phyloP scores from a whole-genome alignment of 2,113 vertebrate genomes.

The Myodes glareolus region DNA sequence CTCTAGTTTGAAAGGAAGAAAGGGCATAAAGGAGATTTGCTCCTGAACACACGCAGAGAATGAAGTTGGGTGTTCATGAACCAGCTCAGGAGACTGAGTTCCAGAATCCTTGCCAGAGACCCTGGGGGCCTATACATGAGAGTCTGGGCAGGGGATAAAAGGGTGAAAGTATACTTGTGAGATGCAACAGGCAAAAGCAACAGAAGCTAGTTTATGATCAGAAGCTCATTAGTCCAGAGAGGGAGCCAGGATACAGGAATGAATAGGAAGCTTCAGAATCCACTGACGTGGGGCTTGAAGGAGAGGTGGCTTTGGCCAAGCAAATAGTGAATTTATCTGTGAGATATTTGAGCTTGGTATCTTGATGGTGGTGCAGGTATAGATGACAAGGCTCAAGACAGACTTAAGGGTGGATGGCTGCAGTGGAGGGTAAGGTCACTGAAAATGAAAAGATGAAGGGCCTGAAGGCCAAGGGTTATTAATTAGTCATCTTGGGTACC shows the following conservation, averaged over 20 bases:
- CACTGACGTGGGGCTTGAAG: neutral
- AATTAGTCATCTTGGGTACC: conserved; percentile 16
- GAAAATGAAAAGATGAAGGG: neutral
- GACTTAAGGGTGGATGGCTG: neutral
- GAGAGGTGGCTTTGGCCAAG: neutral
- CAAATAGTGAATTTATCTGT: neutral
- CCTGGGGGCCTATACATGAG: neutral
- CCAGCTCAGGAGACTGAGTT: neutral
- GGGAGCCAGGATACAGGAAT: neutral
- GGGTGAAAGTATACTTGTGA: neutral
- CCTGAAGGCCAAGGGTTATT: neutral
- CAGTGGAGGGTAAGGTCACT: neutral
- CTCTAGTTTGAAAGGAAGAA: neutral
- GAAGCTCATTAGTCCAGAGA: neutral
- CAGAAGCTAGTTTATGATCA: neutral
- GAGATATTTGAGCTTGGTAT: neutral
- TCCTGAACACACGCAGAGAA: neutral
- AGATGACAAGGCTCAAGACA: neutral
- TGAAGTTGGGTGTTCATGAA: neutral
- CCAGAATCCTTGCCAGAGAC: neutral
- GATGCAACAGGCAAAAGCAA: neutral
- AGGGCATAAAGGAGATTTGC: neutral
- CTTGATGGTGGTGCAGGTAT: neutral
- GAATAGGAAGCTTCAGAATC: neutral
- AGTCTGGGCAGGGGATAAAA: neutral